Evolutionary conservation across 2,888 invertebrate species (phyloP), one percentile per base, ranked within the genome.

Genomic region (Plebejus anna): DNA sequence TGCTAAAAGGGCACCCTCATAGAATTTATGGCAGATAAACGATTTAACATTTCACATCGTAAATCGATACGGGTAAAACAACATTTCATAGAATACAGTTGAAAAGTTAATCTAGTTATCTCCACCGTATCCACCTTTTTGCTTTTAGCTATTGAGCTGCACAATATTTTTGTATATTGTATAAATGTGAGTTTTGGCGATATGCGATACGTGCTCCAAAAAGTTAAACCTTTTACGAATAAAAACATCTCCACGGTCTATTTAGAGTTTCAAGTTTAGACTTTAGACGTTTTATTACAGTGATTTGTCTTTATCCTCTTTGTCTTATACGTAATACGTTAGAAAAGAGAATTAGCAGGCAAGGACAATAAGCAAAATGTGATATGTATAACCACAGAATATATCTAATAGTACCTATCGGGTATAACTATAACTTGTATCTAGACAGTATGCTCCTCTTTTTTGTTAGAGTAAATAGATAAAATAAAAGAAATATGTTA

Each of bases 1-100:
- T 73, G 73, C 22, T 73, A 55, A 73, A 51, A 73, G 73, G 73
- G 51, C 47, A 73, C n/a, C 32, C 22, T 55, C 47, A 51, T 32
- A 73, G 73, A 16, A 51, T 51, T 73, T 51, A 73, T 73, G 73
- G 13, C 73, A 73, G 22, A 1, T 47, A 70, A 16, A n/a, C 11
- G 42, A 55, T 66, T n/a, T 36, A 73, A 70, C 36, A 57, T 36
- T 57, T 57, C 32, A 13, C 28, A 13, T 55, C n/a, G 77, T 11
- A 61, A 32, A 9, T 42, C 28, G 72, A 71, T 61, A 75, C 47
- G 70, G 32, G 16, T 36, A 57, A 57, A 59, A 61, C 28, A 22
- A 61, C 11, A 61, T 61, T 59, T 22, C 59, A 16, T 7, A 59
- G 59, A n/a, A 59, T 55, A 0, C 59, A 0, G 55, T 16, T 55